phyloP scores from a whole-genome alignment of 2,113 vertebrate genomes.

The Dromas ardeola region DNA sequence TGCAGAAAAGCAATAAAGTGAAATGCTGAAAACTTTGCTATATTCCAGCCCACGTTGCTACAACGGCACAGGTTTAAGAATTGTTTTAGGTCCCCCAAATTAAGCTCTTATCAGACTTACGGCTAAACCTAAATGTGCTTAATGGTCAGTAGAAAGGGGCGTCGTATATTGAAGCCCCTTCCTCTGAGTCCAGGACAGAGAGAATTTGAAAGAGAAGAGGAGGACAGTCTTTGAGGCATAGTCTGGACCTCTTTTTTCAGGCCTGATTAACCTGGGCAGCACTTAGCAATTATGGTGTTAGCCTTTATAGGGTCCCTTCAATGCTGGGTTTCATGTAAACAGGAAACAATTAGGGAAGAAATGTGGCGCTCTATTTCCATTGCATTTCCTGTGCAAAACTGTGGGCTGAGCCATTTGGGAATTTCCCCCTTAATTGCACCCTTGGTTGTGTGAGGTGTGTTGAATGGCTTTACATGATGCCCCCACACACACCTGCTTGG shows the following conservation, averaged over 20 bases:
- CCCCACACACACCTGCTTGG: neutral
- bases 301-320: neutral
- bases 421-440: neutral
- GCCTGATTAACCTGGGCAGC: neutral
- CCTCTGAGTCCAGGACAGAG: neutral
- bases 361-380: neutral
- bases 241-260: neutral
- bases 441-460: neutral
- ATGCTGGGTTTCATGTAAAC: neutral
- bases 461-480: neutral
- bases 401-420: neutral
- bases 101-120: neutral
- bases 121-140: neutral
- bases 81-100: neutral
- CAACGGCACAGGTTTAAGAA: neutral
- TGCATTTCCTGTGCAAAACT: conserved; percentile 11
- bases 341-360: conserved; percentile 17
- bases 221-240: neutral
- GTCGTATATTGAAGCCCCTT: neutral
- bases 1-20: neutral
- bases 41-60: neutral
- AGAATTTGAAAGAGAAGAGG: neutral
- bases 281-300: neutral
- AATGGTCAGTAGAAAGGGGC: neutral
- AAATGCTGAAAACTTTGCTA: neutral